Base-by-base conservation (phyloP, 2,888 invertebrate species). In the Stenodera caucasica region DNA sequence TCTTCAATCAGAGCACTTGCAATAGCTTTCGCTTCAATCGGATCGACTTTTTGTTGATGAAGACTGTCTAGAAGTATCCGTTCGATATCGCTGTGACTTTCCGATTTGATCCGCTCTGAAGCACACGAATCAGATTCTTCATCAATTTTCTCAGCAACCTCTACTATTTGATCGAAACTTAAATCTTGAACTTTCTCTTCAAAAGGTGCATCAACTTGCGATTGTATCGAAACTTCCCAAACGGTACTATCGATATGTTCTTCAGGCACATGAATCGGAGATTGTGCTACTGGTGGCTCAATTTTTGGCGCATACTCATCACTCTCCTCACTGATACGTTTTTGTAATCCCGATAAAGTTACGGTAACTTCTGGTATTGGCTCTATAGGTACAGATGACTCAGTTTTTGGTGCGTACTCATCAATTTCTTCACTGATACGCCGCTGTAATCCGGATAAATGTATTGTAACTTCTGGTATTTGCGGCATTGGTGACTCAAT, bases 1-100 rank as follows among this genome's bases (percentile, higher is more conserved):
- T 84, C 83, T 57, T 81, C 81, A 1, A 85, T 77, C 53, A 85
- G 73, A 65, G 82, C 81, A 63, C 81, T 78, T 2, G 85, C 84
- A 35, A 83, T 81, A 59, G 78, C 75, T 71, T 81, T 78, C 0
- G 83, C 84, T 70, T 84, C 84, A 53, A 82, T 81, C 15, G 81
- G 80, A 50, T 81, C 80, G 32, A 82, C 79, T 70, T 78, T 79
- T 68, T 80, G 79, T 26, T 79, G 77, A 15, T 80, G 77, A 29
- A 81, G 71, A 65, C 80, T 80, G 63, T 81, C 81, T 30, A 80
- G 64, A 32, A 79, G 80, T 11, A 79, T 75, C 65, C 75, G 77
- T 71, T 81, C 78, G 12, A 81, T 81, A 60, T 81, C 79, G 33
- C 75, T 77, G 53, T 80, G 77, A 69, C 80, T 79, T 64, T 80